A percentile compares a stretch with the other conserved stretches of the same genome.
phyloP scores from a whole-genome alignment of 2,113 vertebrate genomes.

The Tonatia bakeri region DNA sequence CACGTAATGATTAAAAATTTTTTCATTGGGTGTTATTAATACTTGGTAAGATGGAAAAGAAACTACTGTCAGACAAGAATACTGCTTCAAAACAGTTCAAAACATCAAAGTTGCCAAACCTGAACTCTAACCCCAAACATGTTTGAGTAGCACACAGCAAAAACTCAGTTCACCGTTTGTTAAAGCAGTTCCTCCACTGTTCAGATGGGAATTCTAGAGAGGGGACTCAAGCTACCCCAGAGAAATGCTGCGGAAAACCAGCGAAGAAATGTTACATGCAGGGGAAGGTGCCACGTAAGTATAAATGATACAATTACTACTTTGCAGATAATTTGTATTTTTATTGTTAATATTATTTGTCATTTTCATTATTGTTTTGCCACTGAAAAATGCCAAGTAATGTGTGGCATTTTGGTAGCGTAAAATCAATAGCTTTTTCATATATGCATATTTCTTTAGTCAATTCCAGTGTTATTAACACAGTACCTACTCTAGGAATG shows the following conservation, averaged over 20 bases:
- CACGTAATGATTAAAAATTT: not conserved
- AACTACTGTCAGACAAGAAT: not conserved
- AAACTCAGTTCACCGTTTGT: not conserved
- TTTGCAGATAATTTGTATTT: not conserved
- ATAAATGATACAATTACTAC: not conserved
- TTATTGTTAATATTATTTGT: not conserved
- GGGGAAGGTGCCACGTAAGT: not conserved
- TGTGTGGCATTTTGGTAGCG: not conserved
- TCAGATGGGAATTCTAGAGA: not conserved
- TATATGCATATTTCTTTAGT: not conserved
- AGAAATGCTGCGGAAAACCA: not conserved
- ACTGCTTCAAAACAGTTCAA: not conserved
- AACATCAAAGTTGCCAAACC: not conserved
- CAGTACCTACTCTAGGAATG: not conserved
- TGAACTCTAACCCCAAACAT: not conserved
- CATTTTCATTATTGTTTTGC: conserved; percentile 10
- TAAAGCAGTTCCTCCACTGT: not conserved
- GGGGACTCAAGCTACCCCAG: not conserved
- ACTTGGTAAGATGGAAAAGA: not conserved
- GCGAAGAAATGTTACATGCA: not conserved
- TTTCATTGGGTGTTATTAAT: not conserved
- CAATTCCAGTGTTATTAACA: not conserved
- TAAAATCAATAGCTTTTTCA: not conserved
- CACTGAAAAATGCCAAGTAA: not conserved
- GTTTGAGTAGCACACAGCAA: not conserved